Evolutionary conservation across 2,797 vertebrate species (phyloP), one percentile per base, ranked within the genome.

Genomic region (Neopelma chrysocephalum): DNA sequence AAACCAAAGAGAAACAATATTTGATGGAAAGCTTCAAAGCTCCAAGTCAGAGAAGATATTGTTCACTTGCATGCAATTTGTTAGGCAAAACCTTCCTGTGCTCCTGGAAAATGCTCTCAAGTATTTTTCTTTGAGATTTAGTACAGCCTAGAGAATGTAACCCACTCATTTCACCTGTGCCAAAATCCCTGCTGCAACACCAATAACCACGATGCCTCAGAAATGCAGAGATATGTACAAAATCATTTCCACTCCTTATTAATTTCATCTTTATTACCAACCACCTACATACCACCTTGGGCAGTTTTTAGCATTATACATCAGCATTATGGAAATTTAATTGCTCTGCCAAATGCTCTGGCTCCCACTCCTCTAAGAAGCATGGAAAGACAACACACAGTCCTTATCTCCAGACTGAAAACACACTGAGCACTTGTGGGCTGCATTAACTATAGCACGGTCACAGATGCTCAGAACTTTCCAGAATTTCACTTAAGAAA

Each of bases 301-400:
- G 86, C 92, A 78, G 47, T 65, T 95, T 90, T 79, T 68, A 71
- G 75, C n/a, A 61, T 43, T 88, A 84, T 26, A 64, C 73, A 69
- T 12, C 69, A 91, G 69, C 75, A 89, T 68, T 56, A 80, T 12
- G 36, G 83, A 87, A 91, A 95, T 78, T 65, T 75, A 94, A 86
- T 92, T 89, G 62, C 81, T 87, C 68, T 31, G 51, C 72, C 48
- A 88, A 92, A 71, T 72, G 69, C 85, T 80, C 71, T n/a, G 57
- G 32, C 38, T 94, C 70, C 45, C 51, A 40, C 18, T 89, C 56
- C 82, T 87, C 69, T 45, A 73, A 89, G 53, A 47, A 87, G 60
- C 53, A 61, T 5, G 26, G 48, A 64, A 84, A 83, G 14, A 76
- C 8, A 47, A 54, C 64, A 51, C 58, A 5, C 1, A 1, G 11